Evolutionary conservation across 1,140 invertebrate species (phyloP).

Genomic region (Aethina tumida): DNA sequence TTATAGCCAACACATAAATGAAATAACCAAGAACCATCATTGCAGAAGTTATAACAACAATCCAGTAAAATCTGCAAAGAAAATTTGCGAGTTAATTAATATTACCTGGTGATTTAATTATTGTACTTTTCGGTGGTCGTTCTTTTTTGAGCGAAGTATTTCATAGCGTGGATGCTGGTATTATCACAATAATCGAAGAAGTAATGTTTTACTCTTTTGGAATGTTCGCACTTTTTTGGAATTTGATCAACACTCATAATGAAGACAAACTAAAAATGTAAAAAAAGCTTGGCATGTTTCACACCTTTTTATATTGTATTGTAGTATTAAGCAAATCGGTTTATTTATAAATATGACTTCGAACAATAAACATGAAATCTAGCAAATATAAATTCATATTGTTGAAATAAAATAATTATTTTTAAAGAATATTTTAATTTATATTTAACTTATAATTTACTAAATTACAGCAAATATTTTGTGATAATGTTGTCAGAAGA

Average conservation of each 20-base stretch:
- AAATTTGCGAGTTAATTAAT: slow-evolving; percentile 4
- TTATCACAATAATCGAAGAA: slow-evolving; percentile 31
- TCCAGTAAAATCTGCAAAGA: slow-evolving; percentile 39
- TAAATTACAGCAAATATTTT: no score
- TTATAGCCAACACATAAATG: slow-evolving; percentile 37
- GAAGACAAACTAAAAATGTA: not conserved
- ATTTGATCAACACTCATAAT: slow-evolving; percentile 1
- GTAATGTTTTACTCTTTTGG: slow-evolving; percentile 8
- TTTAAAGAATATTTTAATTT: no score
- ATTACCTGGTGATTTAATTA: not conserved
- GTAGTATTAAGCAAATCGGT: not conserved
- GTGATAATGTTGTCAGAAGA: no score
- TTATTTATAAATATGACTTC: no score
- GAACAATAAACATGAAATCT: no score
- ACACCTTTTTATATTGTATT: not conserved
- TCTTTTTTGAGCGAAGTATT: slow-evolving; percentile 33
- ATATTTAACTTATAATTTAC: no score
- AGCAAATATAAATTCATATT: no score
- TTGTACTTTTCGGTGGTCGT: slow-evolving; percentile 19
- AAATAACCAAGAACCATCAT: slow-evolving; percentile 34
- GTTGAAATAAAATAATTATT: no score
- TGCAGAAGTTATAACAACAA: slow-evolving; percentile 34
- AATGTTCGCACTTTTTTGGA: slow-evolving; percentile 1
- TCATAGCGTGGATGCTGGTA: slow-evolving; percentile 35
- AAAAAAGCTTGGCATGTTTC: not conserved